These are phyloP conservation scores for Chaenogobius annularis DNA, from an alignment of 2,113 vertebrate genomes.

Conservation along the genomic window DNA sequence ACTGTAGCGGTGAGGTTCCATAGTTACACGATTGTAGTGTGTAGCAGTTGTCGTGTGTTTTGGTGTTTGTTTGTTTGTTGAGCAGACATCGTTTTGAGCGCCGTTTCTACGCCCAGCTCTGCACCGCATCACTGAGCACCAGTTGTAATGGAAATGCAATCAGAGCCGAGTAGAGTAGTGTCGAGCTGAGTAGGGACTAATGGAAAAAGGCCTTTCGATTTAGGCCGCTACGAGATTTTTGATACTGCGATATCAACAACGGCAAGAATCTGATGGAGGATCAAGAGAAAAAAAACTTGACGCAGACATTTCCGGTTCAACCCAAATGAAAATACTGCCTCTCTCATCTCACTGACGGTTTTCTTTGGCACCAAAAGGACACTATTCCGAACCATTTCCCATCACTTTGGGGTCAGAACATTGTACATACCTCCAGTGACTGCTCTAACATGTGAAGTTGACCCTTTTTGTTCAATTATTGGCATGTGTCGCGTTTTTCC, in stretches of 20 bases:
- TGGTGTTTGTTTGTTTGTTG: too few relatives aligned
- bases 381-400: conserved; percentile 34
- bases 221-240: neutral
- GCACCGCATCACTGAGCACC: too few relatives aligned
- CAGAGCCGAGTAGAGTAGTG: too few relatives aligned
- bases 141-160: too few relatives aligned
- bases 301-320: conserved; percentile 28
- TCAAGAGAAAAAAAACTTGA: conserved; percentile 35
- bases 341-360: conserved; percentile 35
- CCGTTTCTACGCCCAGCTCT: too few relatives aligned
- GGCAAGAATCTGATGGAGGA: too few relatives aligned
- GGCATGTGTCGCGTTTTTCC: conserved; percentile 40
- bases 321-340: conserved; percentile 37
- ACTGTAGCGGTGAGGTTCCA: too few relatives aligned
- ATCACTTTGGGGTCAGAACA: conserved; percentile 47
- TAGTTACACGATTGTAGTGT: too few relatives aligned
- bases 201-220: too few relatives aligned
- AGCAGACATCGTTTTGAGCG: too few relatives aligned
- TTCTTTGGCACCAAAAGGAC: conserved; percentile 48
- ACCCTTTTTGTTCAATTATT: conserved; percentile 57
- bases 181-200: too few relatives aligned
- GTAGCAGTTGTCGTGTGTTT: too few relatives aligned
- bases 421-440: conserved; percentile 44
- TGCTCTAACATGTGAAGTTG: conserved; percentile 43
- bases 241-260: neutral